Evolutionary conservation across 2,888 invertebrate genomes (phyloP).

Genomic region (Eurytoma californica): DNA sequence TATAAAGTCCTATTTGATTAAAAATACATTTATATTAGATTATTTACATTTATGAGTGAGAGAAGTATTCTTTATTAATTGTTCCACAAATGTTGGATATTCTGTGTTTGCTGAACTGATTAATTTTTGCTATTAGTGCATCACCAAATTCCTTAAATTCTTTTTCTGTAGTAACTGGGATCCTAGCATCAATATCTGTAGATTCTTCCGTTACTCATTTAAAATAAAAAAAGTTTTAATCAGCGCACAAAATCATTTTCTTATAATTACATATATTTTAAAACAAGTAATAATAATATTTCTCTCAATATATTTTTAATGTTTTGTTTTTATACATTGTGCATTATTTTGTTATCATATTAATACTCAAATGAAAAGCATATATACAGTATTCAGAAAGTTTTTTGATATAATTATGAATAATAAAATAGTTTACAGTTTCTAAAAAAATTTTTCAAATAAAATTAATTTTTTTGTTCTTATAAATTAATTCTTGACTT

Average conservation of each 20-base stretch:
- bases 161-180: constrained; percentile 85
- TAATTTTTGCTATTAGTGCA: constrained; percentile 83
- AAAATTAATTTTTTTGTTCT: not conserved
- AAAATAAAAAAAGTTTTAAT: constrained; percentile 58
- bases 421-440: not conserved
- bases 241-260: too few species aligned
- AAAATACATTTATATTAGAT: not conserved
- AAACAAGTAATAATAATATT: not conserved
- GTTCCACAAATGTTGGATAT: constrained; percentile 86
- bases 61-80: constrained; percentile 81
- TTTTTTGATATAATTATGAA: not conserved
- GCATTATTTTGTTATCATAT: not conserved
- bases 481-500: not conserved
- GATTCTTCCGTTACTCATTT: constrained; percentile 77
- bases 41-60: constrained; percentile 45
- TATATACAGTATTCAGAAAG: not conserved
- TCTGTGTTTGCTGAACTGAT: constrained; percentile 81
- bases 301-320: too few species aligned
- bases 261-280: not conserved
- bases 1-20: constrained; percentile 16
- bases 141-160: constrained; percentile 89
- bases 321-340: too few species aligned
- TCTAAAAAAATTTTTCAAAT: not conserved
- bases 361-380: not conserved
- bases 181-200: constrained; percentile 80